Percentiles rank a stretch among this genome's conserved stretches.
These are phyloP conservation scores for Urechis unicinctus DNA, from an alignment of 2,888 invertebrate genomes.

Conservation along the genomic window DNA sequence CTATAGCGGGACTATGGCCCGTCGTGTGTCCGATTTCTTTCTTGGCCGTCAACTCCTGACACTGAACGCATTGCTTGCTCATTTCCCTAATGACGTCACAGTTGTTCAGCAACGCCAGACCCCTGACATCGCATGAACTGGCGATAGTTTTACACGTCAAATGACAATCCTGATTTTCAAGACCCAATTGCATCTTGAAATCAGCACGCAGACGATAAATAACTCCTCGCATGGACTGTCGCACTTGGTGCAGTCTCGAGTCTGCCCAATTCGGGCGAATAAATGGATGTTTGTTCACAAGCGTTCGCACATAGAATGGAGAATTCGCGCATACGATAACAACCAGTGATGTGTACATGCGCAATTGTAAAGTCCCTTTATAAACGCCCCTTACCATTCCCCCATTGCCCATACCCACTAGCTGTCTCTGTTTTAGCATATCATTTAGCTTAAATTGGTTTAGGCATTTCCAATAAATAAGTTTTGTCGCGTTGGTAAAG, in stretches of 20 bases:
- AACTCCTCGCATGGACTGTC: neutral
- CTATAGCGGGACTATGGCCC: neutral
- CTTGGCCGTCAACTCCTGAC: too few relatives aligned
- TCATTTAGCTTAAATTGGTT: neutral
- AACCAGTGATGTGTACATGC: neutral
- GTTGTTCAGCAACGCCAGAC: neutral
- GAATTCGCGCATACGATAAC: neutral
- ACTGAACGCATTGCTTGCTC: too few relatives aligned
- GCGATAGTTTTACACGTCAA: neutral
- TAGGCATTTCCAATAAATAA: neutral
- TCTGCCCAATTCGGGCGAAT: too few relatives aligned
- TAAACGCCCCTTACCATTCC: neutral
- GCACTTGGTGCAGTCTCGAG: neutral
- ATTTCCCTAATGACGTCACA: neutral
- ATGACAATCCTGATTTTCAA: neutral
- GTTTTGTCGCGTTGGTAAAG: neutral
- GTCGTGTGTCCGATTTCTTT: too few relatives aligned
- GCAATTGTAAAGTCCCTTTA: neutral
- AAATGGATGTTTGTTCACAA: too few relatives aligned
- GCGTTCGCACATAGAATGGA: neutral
- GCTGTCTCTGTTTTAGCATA: neutral
- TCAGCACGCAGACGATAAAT: neutral
- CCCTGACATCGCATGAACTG: neutral
- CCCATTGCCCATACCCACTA: neutral
- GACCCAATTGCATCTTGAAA: neutral